Evolutionary conservation across 2,113 vertebrate genomes (phyloP), one percentile per base, ranked within the genome.

Genomic region (Stegostoma tigrinum): DNA sequence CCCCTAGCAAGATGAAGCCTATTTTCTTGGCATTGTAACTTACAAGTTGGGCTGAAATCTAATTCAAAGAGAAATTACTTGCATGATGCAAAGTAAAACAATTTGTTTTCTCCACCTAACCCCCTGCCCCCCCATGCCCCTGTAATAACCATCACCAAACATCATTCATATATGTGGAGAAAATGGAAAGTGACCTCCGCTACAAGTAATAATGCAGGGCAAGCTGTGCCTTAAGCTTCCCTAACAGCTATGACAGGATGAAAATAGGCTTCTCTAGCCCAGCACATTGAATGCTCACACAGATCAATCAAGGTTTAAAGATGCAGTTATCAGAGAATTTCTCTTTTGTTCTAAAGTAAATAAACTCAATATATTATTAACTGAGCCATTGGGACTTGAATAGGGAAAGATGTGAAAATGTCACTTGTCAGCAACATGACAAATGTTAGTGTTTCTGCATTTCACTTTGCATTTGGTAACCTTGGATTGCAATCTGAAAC

Each of bases 131-230:
- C n/a, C 27, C 48, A 0, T 61, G 55, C 55, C 55, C 34, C 38
- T 45, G 45, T 34, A 72, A 95, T 52, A 72, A 72, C 10, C 68
- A 52, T 34, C 68, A 68, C 12, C 93, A 34, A 95, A 52, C 30
- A 3, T 68, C 70, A 95, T 72, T 30, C 24, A 45, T 75, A 45
- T 75, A 72, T 4, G 42, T 30, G 24, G 67, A 70, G 42, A 48
- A 52, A 95, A 72, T 95, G 23, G 94, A 52, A 70, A 70, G 48
- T 95, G n/a, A 95, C 68, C 94, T 72, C 68, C 30, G 27, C 15
- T 27, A 34, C 94, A 95, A 90, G 94, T 95, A 72, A 95, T 95
- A 95, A 95, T 95, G 42, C 21, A 52, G 38, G 94, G 23, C n/a
- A 94, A 67, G 67, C 38, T 27, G 38, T 42, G 42, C 68, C 8